Base-by-base conservation (phyloP, 2,888 invertebrate species). In the Mythimna lalbum region DNA sequence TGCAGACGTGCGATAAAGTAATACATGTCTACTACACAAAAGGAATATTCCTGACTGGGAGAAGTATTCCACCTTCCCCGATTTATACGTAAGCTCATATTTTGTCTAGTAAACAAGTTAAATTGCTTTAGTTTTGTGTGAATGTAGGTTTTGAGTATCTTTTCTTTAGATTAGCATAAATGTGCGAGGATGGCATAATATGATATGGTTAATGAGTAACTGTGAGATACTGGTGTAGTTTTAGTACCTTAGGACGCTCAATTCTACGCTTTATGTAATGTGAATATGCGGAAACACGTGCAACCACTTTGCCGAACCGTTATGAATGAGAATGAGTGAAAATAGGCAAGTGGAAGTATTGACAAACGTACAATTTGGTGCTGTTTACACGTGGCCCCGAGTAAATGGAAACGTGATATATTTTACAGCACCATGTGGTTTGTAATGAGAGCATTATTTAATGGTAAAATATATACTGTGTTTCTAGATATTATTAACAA, bases 1-100 rank as follows among this genome's bases (percentile, higher is more conserved):
- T 90, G 90, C 90, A 88, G 85, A 87, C 88, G 85, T 82, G 86
- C 83, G 91, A 91, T 91, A 91, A 88, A 89, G 87, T 88, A 87
- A 87, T 87, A 87, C 88, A 88, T 78, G 86, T 87, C 81, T 73
- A 81, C 83, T 81, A 78, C 80, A 88, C 88, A 86, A 88, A 88
- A 89, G 88, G 89, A 90, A 90, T 89, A 88, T 88, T 85, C 80
- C 83, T 83, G 83, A 84, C 87, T 85, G 72, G 76, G 80, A 84
- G 78, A 82, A 82, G 76, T 83, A 84, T 86, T 83, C 76, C 81
- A 82, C 83, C 81, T 86, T 84, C 73, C 59, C 76, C 82, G 84
- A 88, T 87, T 88, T 86, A 87, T 83, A 81, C 73, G 50, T 68
- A 66, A 77, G 82, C 73, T 83, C 82, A 81, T 80, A 83, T 85